A percentile compares a stretch with the other conserved stretches of the same genome.
Conservation (phyloP, 2,113 vertebrate genomes). For the Hippocampus zosterae region DNA sequence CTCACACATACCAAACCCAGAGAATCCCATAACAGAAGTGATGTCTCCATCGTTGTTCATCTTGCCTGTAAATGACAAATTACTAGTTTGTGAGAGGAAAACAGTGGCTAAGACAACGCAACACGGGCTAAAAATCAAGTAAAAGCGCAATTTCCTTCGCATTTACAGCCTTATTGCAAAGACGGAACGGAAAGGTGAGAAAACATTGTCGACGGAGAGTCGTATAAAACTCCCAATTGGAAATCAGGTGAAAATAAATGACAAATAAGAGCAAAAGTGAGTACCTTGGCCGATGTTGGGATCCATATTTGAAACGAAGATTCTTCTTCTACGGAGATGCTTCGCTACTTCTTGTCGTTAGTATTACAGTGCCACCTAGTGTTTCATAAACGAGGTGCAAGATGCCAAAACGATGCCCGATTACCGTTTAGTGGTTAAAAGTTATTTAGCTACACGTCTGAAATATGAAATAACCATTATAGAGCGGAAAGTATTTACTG, state of each 20-base stretch:
- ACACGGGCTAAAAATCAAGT: neutral
- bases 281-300: constrained; percentile 47
- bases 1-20: constrained; percentile 70
- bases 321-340: constrained; percentile 3
- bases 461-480: too few species aligned
- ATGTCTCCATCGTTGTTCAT: constrained; percentile 59
- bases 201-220: neutral
- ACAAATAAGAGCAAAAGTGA: neutral
- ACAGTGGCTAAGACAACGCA: neutral
- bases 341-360: neutral
- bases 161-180: neutral
- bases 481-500: too few species aligned
- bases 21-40: constrained; percentile 75
- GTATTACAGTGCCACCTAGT: neutral
- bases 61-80: constrained; percentile 3
- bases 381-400: too few species aligned
- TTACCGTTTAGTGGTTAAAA: neutral
- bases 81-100: neutral
- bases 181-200: neutral
- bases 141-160: neutral
- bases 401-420: too few species aligned
- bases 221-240: rapidly evolving
- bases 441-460: too few species aligned
- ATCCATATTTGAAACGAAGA: constrained; percentile 61
- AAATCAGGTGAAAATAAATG: neutral